phyloP scores from a whole-genome alignment of 2,797 vertebrate species.

The Holocentrus rufus region DNA sequence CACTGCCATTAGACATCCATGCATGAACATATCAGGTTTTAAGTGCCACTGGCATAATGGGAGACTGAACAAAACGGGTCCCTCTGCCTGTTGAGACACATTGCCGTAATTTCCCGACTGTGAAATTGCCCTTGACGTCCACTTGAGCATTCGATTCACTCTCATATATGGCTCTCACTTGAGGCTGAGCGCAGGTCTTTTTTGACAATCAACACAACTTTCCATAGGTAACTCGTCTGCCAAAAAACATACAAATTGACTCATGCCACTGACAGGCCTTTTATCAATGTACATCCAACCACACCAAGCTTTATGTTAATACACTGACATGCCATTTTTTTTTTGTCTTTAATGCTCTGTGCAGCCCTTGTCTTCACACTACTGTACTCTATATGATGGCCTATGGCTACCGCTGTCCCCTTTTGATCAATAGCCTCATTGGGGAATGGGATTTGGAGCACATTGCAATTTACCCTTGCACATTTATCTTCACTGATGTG shows the following conservation, averaged over 20 bases:
- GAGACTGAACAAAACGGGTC: slow-evolving; percentile 56
- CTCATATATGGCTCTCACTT: slow-evolving; percentile 2
- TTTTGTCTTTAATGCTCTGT: slow-evolving; percentile 58
- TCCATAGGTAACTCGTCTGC: neutral
- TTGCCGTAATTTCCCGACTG: slow-evolving; percentile 49
- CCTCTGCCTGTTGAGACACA: slow-evolving; percentile 49
- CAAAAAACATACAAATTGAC: slow-evolving; percentile 28
- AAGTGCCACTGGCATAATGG: slow-evolving; percentile 62
- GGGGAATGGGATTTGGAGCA: slow-evolving; percentile 66
- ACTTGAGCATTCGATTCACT: slow-evolving; percentile 45
- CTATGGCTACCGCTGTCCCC: slow-evolving; percentile 46
- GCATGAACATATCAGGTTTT: slow-evolving; percentile 61
- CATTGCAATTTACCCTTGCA: slow-evolving; percentile 66
- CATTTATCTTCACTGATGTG: slow-evolving; percentile 73
- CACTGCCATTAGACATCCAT: slow-evolving; percentile 67
- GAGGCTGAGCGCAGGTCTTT: slow-evolving; percentile 16
- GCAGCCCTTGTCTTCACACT: slow-evolving; percentile 44
- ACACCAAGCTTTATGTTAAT: slow-evolving; percentile 39
- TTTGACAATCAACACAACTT: slow-evolving; percentile 34
- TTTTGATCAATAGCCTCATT: slow-evolving; percentile 72
- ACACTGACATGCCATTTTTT: slow-evolving; percentile 28
- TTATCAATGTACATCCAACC: slow-evolving; percentile 39
- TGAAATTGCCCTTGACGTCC: slow-evolving; percentile 57
- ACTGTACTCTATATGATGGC: slow-evolving; percentile 50
- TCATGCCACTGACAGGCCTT: slow-evolving; percentile 27